Base-by-base conservation (phyloP, 2,888 invertebrate species). In the Oscheius myriophilus region DNA sequence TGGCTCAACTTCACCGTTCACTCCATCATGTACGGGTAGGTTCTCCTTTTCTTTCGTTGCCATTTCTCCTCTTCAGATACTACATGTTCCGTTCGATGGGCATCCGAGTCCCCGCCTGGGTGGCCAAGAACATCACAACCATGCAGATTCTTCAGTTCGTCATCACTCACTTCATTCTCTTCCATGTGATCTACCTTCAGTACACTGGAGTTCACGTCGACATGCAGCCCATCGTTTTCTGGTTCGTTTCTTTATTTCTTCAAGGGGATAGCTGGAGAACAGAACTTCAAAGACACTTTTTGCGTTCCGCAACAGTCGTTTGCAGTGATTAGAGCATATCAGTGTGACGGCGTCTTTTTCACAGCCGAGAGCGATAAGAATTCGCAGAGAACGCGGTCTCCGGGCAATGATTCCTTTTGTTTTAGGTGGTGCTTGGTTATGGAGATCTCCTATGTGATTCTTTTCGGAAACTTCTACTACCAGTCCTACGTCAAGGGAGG, bases 381-480 rank as follows among this genome's bases (percentile, higher is more conserved):
- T 33, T 33, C 9, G 33, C 33, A 33, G 33, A 33, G 33, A 33
- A 33, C 33, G 33, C 9, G 33, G 33, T 33, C 33, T 33, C 33
- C 3, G 33, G 33, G 33, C 3, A 33, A 33, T 33, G 9, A n/a
- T n/a, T n/a, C n/a, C 9, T 33, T 33, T 33, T 33, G 14, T 61
- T 61, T 46, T 33, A 61, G 61, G 61, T 61, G 61, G 61, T 78
- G 77, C 63, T 64, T 78, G 11, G 57, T 78, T 4, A 84, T 84
- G 84, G 84, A 84, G 72, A 76, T 84, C 75, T 78, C 78, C 26
- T 84, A 84, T 66, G 75, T 84, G 43, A 73, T 70, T 11, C 72
- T 84, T n/a, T 84, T 84, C 69, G 84, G 82, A 49, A 81, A 84
- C 78, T 83, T 84, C 73, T 84, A 84, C 72, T 82, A 84, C 68